Percentiles rank a stretch among this genome's conserved stretches.
Evolutionary conservation across 2,888 invertebrate genomes (phyloP).

Genomic region (Drosophila quinaria): DNA sequence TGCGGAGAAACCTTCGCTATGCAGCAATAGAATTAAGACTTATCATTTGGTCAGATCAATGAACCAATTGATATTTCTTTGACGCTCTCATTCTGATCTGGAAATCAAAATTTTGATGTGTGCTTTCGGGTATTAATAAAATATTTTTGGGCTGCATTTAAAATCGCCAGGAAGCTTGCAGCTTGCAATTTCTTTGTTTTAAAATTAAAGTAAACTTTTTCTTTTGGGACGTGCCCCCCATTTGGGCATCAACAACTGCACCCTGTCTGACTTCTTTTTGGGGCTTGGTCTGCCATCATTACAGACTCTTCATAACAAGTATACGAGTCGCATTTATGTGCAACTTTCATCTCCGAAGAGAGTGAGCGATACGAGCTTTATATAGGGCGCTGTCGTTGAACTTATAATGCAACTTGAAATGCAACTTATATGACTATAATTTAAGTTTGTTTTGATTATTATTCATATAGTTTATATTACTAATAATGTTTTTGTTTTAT

Average conservation of each 20-base stretch:
- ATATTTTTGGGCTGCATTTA: conserved; percentile 9
- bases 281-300: conserved; percentile 40
- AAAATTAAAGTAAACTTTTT: conserved; percentile 42
- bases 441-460: background rate
- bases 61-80: conserved; percentile 36
- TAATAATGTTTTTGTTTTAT: conserved; percentile 3
- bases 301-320: conserved; percentile 23
- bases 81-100: background rate
- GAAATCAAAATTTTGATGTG: conserved; percentile 19
- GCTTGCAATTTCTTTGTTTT: conserved; percentile 56
- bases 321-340: conserved; percentile 2
- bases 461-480: background rate
- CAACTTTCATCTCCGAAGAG: conserved; percentile 25
- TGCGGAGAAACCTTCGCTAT: conserved; percentile 1
- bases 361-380: conserved; percentile 20
- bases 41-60: conserved; percentile 41
- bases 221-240: conserved; percentile 59
- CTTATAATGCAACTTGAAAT: conserved; percentile 19
- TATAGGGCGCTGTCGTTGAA: conserved; percentile 60
- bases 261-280: conserved; percentile 34
- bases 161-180: conserved; percentile 20
- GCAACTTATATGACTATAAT: conserved; percentile 23
- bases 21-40: conserved; percentile 16
- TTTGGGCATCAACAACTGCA: conserved; percentile 20
- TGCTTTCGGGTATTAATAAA: conserved; percentile 14